These are phyloP conservation scores for Silurus glanis DNA, from an alignment of 2,113 vertebrate genomes.

Conservation along the genomic window DNA sequence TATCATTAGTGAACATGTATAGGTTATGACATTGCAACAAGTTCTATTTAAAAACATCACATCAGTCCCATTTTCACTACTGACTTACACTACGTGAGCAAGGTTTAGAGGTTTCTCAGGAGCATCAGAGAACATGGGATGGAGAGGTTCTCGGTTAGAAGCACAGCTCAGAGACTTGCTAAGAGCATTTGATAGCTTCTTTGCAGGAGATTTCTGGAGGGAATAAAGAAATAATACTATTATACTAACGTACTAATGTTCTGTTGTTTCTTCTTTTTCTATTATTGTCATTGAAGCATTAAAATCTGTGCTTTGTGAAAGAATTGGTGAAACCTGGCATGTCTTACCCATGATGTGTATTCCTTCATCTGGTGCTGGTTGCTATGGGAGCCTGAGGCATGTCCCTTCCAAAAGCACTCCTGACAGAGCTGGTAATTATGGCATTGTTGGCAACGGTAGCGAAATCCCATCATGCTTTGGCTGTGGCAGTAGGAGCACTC, in stretches of 20 bases:
- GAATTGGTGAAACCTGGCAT: background rate
- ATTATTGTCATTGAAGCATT: background rate
- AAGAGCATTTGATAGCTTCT: conserved; percentile 95
- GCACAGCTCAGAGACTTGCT: conserved; percentile 99
- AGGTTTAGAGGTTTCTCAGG: conserved; percentile 96
- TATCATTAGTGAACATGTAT: background rate
- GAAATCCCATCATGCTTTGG: conserved; percentile 99
- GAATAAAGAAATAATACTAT: background rate
- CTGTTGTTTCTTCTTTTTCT: background rate
- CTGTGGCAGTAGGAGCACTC: conserved; percentile 98
- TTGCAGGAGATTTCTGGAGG: conserved; percentile 95
- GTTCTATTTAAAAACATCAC: background rate
- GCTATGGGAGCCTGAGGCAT: conserved; percentile 88
- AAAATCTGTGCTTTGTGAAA: background rate
- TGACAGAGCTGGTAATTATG: conserved; percentile 99
- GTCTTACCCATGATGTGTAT: conserved; percentile 98
- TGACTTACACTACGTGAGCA: conserved; percentile 94
- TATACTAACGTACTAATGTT: background rate
- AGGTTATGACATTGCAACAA: background rate
- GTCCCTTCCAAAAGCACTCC: conserved; percentile 99
- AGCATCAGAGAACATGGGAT: conserved; percentile 92
- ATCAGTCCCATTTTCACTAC: background rate
- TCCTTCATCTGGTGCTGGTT: conserved; percentile 85
- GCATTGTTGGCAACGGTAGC: conserved; percentile 99
- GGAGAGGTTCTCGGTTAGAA: conserved; percentile 90